Base-by-base conservation (phyloP, 2,797 vertebrate genomes). In the Darevskia mixta region DNA sequence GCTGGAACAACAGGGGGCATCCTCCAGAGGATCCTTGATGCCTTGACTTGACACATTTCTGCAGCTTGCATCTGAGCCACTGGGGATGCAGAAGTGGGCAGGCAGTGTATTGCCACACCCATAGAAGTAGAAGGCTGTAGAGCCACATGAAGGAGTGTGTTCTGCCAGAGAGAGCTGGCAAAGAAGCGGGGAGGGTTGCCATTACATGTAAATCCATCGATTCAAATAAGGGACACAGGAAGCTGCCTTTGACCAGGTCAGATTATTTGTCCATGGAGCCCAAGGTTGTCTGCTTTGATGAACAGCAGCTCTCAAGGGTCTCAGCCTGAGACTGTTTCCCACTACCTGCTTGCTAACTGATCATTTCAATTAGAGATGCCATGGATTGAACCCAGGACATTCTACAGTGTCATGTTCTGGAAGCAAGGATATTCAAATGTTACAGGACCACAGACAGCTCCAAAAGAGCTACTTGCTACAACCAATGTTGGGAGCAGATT, bases 41-140 rank as follows among this genome's bases (percentile, higher is more conserved):
- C 55, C 80, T 80, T 58, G 20, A 80, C n/a, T 67, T 90, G 67
- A n/a, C 20, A n/a, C 1, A 45, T 82, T 86, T 66, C 3, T 0
- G 35, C 27, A 64, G 43, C 71, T 90, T 45, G 84, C 0, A 0
- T 71, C 35, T 32, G 35, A 13, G 2, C 38, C 0, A 0, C 49
- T 29, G 77, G 29, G 43, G 17, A 17, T 79, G 5, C 27, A n/a
- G 77, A 64, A 55, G 49, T 55, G 29, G 27, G 11, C 67, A n/a
- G 25, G 88, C n/a, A 38, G 67, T 2, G 71, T 88, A 27, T 72
- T 75, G 15, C 32, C 38, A 4, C n/a, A 41, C 25, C 4, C 0
- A 0, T 41, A 87, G 87, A 83, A 79, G 71, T 76, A 23, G 85
- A 9, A 32, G 0, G 0, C 0, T 0, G 8, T 82, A 82, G 78